These are phyloP conservation scores for Palaemon carinicauda DNA, from an alignment of 1,140 invertebrate genomes.

Conservation along the genomic window DNA sequence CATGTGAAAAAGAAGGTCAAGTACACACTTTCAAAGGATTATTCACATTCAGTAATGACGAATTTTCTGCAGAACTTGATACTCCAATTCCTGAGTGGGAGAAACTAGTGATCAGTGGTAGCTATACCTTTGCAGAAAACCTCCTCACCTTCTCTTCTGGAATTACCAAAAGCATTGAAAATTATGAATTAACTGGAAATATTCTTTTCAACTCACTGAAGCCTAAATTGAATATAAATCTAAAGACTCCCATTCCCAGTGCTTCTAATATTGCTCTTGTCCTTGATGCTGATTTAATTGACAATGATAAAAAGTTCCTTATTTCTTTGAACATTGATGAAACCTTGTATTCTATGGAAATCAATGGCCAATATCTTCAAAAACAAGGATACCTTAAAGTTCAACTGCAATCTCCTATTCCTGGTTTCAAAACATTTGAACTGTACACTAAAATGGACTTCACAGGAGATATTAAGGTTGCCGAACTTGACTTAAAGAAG, in stretches of 20 bases:
- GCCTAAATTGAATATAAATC: conserved; percentile 16
- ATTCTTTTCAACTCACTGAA: background rate
- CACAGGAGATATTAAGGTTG: conserved; percentile 21
- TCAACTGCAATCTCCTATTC: background rate
- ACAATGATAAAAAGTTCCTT: background rate
- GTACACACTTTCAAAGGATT: background rate
- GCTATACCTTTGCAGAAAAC: background rate
- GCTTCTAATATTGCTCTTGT: conserved; percentile 7
- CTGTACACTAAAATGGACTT: conserved; percentile 21
- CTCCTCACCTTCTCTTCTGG: background rate
- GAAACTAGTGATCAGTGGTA: conserved; percentile 7
- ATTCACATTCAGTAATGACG: background rate
- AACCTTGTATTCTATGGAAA: background rate
- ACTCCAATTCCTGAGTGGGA: conserved; percentile 34
- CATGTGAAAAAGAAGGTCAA: conserved; percentile 15
- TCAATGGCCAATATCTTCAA: background rate
- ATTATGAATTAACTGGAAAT: conserved; percentile 10
- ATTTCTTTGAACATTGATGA: conserved; percentile 9
- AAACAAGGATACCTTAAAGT: conserved; percentile 14
- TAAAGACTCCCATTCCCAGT: conserved; percentile 24
- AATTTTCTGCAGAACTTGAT: background rate
- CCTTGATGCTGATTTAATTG: background rate
- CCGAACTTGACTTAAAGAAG: conserved; percentile 9
- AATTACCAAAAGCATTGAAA: background rate
- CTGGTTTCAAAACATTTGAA: conserved; percentile 7